Evolutionary conservation across 2,113 vertebrate genomes (phyloP), one percentile per base, ranked within the genome.

Genomic region (Natator depressus): DNA sequence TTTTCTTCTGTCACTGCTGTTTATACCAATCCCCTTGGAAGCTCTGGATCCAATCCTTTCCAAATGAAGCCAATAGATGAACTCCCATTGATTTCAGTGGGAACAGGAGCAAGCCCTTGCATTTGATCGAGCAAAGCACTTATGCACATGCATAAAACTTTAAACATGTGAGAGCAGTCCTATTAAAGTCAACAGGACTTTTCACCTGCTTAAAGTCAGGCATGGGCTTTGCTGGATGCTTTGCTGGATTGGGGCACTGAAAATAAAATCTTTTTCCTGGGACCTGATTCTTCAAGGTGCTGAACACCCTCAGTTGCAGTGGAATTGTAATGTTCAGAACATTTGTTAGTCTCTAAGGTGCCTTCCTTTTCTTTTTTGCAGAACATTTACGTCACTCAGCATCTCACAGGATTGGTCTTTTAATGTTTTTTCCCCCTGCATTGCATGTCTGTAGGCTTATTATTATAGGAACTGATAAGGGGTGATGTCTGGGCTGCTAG

Each of bases 1-100:
- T 65, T 53, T 89, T 2, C 3, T 90, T 85, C 38, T 81, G 22
- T 81, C 24, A 65, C 35, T 84, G 62, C 1, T 16, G 2, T 2
- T 47, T 2, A 38, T 22, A 65, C 82, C 75, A 69, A 82, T 57
- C 87, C 83, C 25, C 29, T 13, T 42, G 24, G 4, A 19, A 51
- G 87, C 35, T 84, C 10, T 65, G 47, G 84, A 79, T 1, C 8
- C 47, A 85, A 1, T 0, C 6, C 29, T 57, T 1, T 54, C 46
- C 25, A 0, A 0, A 6, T n/a, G 1, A 13, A 2, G 49, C 65
- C 31, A 54, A 47, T 14, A 12, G 42, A 76, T 25, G 11, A 27
- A 25, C 75, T 76, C 42, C 42, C 24, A 76, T 46, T 76, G 38
- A 47, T 76, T 76, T 76, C 75, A 27, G 75, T 76, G 22, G 22